These are phyloP conservation scores for Troides helena DNA, from an alignment of 2,888 invertebrate species.

Conservation along the genomic window DNA sequence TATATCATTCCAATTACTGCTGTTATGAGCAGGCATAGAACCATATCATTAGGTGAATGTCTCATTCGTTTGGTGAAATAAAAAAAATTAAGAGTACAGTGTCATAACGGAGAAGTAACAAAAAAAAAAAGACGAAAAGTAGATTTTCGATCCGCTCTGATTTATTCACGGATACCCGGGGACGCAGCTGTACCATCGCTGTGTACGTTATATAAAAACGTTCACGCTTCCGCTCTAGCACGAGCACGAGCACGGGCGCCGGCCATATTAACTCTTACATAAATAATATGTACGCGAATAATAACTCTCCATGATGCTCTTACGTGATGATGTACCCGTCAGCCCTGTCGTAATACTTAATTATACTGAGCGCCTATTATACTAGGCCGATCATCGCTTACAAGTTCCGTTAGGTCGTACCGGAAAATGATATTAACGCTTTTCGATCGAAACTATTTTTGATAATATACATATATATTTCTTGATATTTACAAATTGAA, in stretches of 20 bases:
- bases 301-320: constrained; percentile 23
- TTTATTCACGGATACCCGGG: constrained; percentile 17
- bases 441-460: too few species aligned
- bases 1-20: too few species aligned
- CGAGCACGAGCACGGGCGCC: constrained; percentile 6
- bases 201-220: constrained; percentile 24
- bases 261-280: constrained; percentile 22
- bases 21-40: too few species aligned
- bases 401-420: not conserved
- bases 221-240: constrained; percentile 5
- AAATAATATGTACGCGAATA: constrained; percentile 25
- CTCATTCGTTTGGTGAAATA: too few species aligned
- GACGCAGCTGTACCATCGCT: constrained; percentile 16
- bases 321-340: constrained; percentile 8
- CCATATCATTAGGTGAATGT: too few species aligned
- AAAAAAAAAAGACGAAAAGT: not conserved
- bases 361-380: not conserved
- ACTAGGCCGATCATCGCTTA: not conserved
- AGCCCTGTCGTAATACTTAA: constrained; percentile 14
- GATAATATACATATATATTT: too few species aligned
- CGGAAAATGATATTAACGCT: too few species aligned
- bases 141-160: constrained; percentile 13
- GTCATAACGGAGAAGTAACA: not conserved
- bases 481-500: too few species aligned
- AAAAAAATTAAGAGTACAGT: not conserved